phyloP scores from a whole-genome alignment of 2,888 invertebrate genomes.

The Agrochola circellaris region DNA sequence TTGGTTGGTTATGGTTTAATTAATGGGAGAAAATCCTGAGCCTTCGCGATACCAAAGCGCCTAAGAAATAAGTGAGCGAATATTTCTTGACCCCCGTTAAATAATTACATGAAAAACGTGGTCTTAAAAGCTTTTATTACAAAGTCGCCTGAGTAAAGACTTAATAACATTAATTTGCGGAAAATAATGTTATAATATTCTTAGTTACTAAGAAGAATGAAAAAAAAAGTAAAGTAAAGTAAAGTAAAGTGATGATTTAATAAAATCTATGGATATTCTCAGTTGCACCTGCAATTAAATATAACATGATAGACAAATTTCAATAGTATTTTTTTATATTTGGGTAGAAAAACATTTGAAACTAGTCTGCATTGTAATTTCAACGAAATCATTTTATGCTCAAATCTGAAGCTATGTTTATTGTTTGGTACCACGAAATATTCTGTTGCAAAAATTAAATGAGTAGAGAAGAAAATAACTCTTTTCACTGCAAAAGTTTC shows the following conservation, averaged over 20 bases:
- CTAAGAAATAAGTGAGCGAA: constrained; percentile 27
- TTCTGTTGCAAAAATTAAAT: not conserved
- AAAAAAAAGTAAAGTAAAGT: too few species aligned
- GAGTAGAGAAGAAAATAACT: not conserved
- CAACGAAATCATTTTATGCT: not conserved
- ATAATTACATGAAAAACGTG: constrained; percentile 49
- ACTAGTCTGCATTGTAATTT: not conserved
- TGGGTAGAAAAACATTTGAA: not conserved
- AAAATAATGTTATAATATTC: constrained; percentile 21
- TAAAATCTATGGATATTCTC: not conserved
- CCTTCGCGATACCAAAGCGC: constrained; percentile 11
- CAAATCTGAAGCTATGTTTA: not conserved
- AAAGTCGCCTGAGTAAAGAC: constrained; percentile 23
- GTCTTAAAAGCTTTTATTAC: constrained; percentile 54
- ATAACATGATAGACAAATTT: not conserved
- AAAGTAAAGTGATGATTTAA: not conserved
- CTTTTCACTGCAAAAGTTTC: not conserved
- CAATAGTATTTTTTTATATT: too few species aligned
- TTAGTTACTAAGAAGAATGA: not conserved
- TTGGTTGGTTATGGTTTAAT: too few species aligned
- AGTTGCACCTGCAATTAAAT: not conserved
- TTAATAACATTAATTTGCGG: constrained; percentile 38
- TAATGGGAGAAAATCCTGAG: not conserved
- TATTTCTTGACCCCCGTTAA: constrained; percentile 36
- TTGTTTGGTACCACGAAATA: not conserved